phyloP scores from a whole-genome alignment of 2,113 vertebrate genomes.

The Calyptomena viridis region DNA sequence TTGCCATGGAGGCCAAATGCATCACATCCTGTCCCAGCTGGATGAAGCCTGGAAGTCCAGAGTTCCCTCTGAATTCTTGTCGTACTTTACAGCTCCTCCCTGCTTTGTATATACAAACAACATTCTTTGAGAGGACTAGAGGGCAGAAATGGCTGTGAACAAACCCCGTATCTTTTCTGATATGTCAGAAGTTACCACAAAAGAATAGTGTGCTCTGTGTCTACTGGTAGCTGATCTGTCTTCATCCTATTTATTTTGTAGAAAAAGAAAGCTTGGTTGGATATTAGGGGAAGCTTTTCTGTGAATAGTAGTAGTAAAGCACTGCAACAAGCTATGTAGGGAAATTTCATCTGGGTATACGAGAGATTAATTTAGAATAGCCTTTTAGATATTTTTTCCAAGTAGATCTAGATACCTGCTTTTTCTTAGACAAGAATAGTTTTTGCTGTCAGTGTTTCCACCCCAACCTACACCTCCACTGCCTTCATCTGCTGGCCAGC shows the following conservation, averaged over 20 bases:
- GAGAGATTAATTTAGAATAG: not conserved
- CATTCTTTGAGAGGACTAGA: constrained; percentile 23
- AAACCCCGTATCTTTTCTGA: not conserved
- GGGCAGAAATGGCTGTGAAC: not conserved
- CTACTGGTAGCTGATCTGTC: constrained; percentile 26
- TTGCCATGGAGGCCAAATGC: not conserved
- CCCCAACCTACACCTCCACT: fast-evolving
- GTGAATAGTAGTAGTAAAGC: not conserved
- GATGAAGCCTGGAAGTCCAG: constrained; percentile 17
- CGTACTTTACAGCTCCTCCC: constrained; percentile 30
- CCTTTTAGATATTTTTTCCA: not conserved
- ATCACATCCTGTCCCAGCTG: not conserved
- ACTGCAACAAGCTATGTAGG: not conserved
- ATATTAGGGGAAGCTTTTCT: not conserved
- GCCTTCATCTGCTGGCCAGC: not conserved
- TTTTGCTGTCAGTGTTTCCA: not conserved
- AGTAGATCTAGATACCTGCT: not conserved
- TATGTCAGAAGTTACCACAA: constrained; percentile 24
- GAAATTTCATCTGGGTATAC: not conserved
- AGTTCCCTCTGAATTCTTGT: constrained; percentile 35
- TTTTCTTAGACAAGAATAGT: not conserved
- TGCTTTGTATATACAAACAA: constrained; percentile 30
- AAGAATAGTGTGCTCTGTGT: not conserved
- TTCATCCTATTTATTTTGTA: not conserved
- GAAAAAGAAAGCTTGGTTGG: not conserved